Evolutionary conservation across 2,888 invertebrate genomes (phyloP), one percentile per base, ranked within the genome.

Genomic region (Lepidocyrtinus sp.): DNA sequence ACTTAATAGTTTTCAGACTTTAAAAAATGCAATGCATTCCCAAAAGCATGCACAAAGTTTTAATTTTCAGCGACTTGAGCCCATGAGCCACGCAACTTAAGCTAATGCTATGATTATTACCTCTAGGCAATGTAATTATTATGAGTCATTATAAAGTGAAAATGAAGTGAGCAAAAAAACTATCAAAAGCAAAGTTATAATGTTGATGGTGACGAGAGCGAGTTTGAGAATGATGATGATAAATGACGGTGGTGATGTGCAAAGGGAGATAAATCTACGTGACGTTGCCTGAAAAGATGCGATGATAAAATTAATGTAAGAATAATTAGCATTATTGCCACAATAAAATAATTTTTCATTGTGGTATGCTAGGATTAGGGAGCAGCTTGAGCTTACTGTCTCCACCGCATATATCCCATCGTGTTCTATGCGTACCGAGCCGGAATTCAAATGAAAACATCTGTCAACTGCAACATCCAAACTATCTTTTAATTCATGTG

Each of bases 221-320:
- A 36, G 36, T 36, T 12, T 9, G 36, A 25, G 1, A 46, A 24
- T 69, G 24, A 62, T 71, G 22, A 65, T 55, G 55, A 62, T 71
- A 24, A 71, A 71, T 71, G 45, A 62, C 27, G 22, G 24, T 62
- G 62, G 21, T 71, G 62, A 71, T 69, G 21, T 45, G 45, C 22
- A 24, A 61, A 5, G 61, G 27, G 7, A n/a, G 17, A 55, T 55
- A 55, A 55, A 55, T 55, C 55, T 55, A 55, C 55, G 55, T n/a
- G n/a, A 36, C 36, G 55, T 7, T n/a, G 5, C 9, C 17, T 55
- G 55, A 7, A 55, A 64, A 36, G 69, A 55, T 55, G 64, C 45
- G 64, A 75, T 75, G 63, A 63, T 45, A 62, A 65, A 65, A 64
- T 61, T 76, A 76, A 76, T 76, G 76, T 45, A 65, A 71, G 71